Percentiles rank a stretch among this genome's conserved stretches.
These are phyloP conservation scores for Ursus arctos DNA, from an alignment of 2,113 vertebrate genomes.

Conservation along the genomic window DNA sequence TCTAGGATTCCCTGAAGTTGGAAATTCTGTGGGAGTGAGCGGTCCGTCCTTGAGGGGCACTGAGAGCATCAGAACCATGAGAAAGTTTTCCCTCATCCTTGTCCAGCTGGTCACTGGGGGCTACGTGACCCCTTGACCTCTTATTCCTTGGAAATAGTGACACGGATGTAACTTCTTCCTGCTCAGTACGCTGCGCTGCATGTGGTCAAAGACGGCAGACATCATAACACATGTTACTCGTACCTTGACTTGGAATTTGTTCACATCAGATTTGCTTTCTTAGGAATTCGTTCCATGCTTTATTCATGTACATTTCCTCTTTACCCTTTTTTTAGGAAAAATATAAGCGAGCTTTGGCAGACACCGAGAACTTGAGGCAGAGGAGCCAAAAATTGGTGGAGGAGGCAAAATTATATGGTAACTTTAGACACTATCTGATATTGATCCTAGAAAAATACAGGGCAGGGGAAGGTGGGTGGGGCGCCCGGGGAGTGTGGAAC, in stretches of 20 bases:
- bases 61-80: neutral
- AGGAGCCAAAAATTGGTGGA: constrained; percentile 96
- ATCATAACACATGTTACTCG: neutral
- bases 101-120: neutral
- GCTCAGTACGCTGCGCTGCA: neutral
- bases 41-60: neutral
- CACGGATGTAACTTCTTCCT: neutral
- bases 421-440: neutral
- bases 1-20: neutral
- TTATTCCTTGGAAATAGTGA: fast-evolving
- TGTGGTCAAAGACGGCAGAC: neutral
- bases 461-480: fast-evolving
- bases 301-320: neutral
- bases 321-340: constrained; percentile 91
- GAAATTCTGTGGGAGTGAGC: neutral
- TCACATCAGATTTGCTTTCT: neutral
- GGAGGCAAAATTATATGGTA: constrained; percentile 97
- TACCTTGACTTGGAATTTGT: neutral
- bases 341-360: constrained; percentile 97
- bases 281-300: neutral
- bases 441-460: fast-evolving
- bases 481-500: fast-evolving
- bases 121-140: fast-evolving
- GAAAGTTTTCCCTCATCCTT: too few species aligned
- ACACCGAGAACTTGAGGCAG: constrained; percentile 96